Evolutionary conservation across 1,140 invertebrate genomes (phyloP), one percentile per base, ranked within the genome.

Genomic region (Sitobion miscanthi): DNA sequence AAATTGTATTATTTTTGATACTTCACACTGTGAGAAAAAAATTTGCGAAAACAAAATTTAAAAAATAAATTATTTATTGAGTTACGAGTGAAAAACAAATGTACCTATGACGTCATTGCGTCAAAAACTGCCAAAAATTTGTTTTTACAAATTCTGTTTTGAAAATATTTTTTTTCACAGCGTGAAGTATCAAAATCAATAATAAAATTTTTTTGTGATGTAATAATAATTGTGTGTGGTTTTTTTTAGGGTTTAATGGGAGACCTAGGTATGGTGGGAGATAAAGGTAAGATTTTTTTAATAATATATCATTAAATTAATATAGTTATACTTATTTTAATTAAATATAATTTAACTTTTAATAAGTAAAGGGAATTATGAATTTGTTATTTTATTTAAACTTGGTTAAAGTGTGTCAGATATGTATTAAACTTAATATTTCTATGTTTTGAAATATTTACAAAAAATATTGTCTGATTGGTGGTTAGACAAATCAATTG

Each of bases 251-350:
- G 94, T 52, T n/a, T 45, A 47, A 90, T 94, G 45, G 94, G 94
- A 57, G 93, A 90, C 42, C 69, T 94, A 25, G 97, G 97, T 14
- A 96, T 96, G 35, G 97, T 97, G 95, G 97, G 97, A 93, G 96
- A 97, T 94, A 96, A 97, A 95, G 95, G 97, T 21, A 96, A 93
- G 21, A 30, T 30, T 49, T 25, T 42, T 85, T 25, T 0, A 85
- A 23, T 45, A 23, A 35, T 21, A 38, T 38, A 45, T n/a, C 45
- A 49, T 47, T 49, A 11, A 54, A 54, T 54, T 21, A 21, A 54
- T 54, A 69, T 69, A 4, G 14, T n/a, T 8, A 6, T 14, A 69
- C 14, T 69, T 86, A 45, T n/a, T 87, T 87, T 1, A 49, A 49
- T 87, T 87, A 4, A 17, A 87, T 82, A n/a, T 23, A 52, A n/a